Base-by-base conservation (phyloP, 2,888 invertebrate species). In the Lampropteryx suffumata region DNA sequence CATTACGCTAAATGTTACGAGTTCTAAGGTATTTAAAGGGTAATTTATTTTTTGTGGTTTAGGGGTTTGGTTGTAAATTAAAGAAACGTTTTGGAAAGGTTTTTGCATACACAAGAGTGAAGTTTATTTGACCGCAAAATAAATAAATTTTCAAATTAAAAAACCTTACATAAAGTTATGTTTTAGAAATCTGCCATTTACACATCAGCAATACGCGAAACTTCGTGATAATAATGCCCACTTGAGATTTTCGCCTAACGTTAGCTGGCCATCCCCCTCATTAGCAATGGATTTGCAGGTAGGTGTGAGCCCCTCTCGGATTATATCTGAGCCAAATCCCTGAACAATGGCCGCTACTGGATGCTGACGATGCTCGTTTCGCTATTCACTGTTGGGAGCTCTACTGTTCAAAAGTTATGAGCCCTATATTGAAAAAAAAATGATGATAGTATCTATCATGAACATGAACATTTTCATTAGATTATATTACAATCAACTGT, bases 301-400 rank as follows among this genome's bases (percentile, higher is more conserved):
- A 52, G 67, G 69, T 67, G 67, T 61, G 69, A 63, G 69, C 76
- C 79, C 74, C 46, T 43, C 33, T 14, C 77, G 75, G 81, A 85
- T 86, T 85, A 86, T 83, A 80, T 78, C 79, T 66, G 73, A 73
- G 75, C 72, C 70, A 66, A 81, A 76, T 82, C 85, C 85, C 81
- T 64, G 64, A 73, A 82, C 77, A 79, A 78, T 76, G 64, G 35
- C 35, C 11, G n/a, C 76, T 80, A 75, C 69, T 69, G 68, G 55
- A n/a, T n/a, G 60, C 62, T 48, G 66, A 56, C 71, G 73, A 67
- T 78, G 82, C 67, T 81, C 82, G 65, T 74, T 83, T 79, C 69
- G 76, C 63, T 73, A 79, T 78, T 76, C 47, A 21, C 9, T 61
- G 49, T 55, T 12, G 33, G 24, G 17, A 37, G 52, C 69, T 68